These are phyloP conservation scores for Ispidina picta DNA, from an alignment of 2,797 vertebrate genomes.

Conservation along the genomic window DNA sequence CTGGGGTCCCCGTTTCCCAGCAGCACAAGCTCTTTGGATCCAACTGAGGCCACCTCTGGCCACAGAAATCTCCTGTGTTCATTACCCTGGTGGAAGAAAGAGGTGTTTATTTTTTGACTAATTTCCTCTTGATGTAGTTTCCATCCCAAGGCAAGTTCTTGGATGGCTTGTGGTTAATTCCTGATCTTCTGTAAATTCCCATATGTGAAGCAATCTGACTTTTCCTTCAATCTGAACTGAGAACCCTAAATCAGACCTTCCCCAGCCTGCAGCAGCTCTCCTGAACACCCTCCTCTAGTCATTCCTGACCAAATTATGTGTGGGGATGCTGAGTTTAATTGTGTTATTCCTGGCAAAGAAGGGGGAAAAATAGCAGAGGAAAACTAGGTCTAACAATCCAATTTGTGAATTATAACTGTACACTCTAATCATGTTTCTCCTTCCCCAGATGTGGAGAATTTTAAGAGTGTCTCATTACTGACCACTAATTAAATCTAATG, in stretches of 20 bases:
- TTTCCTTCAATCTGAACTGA: neutral
- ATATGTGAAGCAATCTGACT: neutral
- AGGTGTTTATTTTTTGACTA: neutral
- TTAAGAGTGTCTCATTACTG: conserved; percentile 45
- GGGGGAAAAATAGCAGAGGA: neutral
- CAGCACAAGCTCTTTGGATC: neutral
- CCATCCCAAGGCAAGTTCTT: neutral
- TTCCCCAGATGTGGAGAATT: conserved; percentile 46
- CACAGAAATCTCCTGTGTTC: neutral
- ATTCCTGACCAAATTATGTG: neutral
- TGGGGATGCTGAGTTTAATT: conserved; percentile 45
- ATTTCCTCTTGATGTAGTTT: neutral
- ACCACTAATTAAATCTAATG: conserved; percentile 56
- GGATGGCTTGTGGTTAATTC: neutral
- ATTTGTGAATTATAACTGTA: conserved; percentile 66
- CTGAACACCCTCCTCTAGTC: neutral
- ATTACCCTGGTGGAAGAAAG: neutral
- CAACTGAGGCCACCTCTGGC: neutral
- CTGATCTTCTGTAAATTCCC: neutral
- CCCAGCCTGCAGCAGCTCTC: neutral
- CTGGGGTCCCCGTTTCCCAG: neutral
- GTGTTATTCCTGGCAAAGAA: conserved; percentile 61
- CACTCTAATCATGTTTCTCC: conserved; percentile 57
- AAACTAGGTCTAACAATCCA: conserved; percentile 59
- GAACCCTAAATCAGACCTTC: neutral